Percentiles rank a stretch among this genome's conserved stretches.
Evolutionary conservation across 2,113 vertebrate species (phyloP).

Genomic region (Tauraco erythrolophus): DNA sequence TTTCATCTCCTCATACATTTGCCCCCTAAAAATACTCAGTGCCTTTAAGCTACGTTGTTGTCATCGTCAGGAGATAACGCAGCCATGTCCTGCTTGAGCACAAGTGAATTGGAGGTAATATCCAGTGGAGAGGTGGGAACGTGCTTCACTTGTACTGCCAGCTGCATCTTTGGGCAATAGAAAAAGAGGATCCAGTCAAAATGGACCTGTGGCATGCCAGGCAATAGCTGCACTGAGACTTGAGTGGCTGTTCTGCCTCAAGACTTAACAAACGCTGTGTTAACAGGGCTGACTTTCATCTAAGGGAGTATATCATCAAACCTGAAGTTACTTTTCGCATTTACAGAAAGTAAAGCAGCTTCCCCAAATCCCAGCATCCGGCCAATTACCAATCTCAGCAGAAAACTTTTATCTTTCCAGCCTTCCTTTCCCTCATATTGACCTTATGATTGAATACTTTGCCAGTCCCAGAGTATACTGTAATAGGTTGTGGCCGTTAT

Average conservation of each 20-base stretch:
- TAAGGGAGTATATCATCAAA: not conserved
- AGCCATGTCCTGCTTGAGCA: not conserved
- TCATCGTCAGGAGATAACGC: not conserved
- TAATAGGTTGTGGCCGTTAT: not conserved
- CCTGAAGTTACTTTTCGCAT: not conserved
- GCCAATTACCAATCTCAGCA: not conserved
- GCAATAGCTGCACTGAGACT: not conserved
- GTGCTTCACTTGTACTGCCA: not conserved
- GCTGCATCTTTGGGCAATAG: not conserved
- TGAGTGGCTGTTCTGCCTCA: not conserved
- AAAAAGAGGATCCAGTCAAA: not conserved
- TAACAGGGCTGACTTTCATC: not conserved
- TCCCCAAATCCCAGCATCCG: rapidly evolving
- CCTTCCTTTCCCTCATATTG: not conserved
- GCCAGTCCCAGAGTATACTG: not conserved
- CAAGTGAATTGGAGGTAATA: not conserved
- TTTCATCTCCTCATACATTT: not conserved
- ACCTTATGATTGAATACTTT: not conserved
- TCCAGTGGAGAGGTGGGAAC: not conserved
- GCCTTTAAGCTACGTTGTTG: not conserved
- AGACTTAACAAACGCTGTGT: not conserved
- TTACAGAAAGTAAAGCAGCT: not conserved
- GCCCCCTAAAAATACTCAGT: not conserved
- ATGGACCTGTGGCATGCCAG: not conserved
- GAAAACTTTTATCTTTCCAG: not conserved